Base-by-base conservation (phyloP, 1,140 invertebrate species). In the Acyrthosiphon pisum region DNA sequence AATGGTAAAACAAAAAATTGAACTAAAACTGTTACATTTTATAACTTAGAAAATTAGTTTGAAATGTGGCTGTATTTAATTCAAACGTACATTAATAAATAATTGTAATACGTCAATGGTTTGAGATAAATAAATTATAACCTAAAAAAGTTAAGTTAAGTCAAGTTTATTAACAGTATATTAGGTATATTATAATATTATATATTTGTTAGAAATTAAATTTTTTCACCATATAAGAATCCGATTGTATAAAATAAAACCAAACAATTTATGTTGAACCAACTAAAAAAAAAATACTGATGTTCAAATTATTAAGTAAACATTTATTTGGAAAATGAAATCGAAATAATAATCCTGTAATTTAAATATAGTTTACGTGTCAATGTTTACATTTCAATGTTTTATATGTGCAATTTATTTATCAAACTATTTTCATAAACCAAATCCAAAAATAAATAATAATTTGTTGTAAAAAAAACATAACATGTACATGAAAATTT, bases 401-500 rank as follows among this genome's bases (percentile, higher is more conserved):
- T 91, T 35, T 48, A 53, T 89, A 26, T 23, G 1, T 50, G 9
- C 20, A 37, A 53, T 53, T 89, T 37, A 53, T 89, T 53, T 8
- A 37, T 37, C 35, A 89, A 89, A 23, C 26, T 4, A 56, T 81
- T 56, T 37, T 46, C 9, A 20, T 6, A 81, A 50, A 37, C 60
- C 90, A 81, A 44, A 91, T 81, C 41, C 41, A 35, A 91, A 81
- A 44, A 91, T n/a, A 92, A 92, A 92, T 90, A 90, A 90, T 90
- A 41, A 90, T 14, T n/a, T 89, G 18, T 90, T 90, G 37, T 68
- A 90, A 90, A 56, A 68, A 68, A 90, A 90, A 56, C 44, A 90
- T 53, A 89, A 88, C 86, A 89, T 89, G 41, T 26, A 60, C 53
- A 18, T 60, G 37, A 8, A 90, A 53, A 60, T n/a, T 90, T 90